These are phyloP conservation scores for Pycnonotus jocosus DNA, from an alignment of 2,113 vertebrate genomes.

Conservation along the genomic window DNA sequence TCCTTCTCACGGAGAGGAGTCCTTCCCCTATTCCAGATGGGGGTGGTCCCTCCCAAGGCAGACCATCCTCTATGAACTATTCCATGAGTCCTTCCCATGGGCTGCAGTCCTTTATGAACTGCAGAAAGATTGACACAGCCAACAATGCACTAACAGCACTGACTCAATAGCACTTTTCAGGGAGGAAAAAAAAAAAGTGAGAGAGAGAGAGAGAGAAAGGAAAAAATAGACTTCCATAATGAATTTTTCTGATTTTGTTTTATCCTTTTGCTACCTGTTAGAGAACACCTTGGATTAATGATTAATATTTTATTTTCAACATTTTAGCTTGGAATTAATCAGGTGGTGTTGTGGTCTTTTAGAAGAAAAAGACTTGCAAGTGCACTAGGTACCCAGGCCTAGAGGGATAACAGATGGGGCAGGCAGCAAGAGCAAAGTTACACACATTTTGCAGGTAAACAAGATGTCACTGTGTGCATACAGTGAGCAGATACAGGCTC, in stretches of 20 bases:
- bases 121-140: not conserved
- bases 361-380: not conserved
- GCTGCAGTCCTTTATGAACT: not conserved
- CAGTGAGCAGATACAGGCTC: fast-evolving
- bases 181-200: no score
- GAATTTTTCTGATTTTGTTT: not conserved
- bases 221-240: not conserved
- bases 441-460: fast-evolving
- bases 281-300: not conserved
- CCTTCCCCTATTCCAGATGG: not conserved
- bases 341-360: not conserved
- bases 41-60: not conserved
- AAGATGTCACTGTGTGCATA: fast-evolving
- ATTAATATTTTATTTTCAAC: not conserved
- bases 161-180: not conserved
- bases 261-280: not conserved
- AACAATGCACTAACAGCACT: not conserved
- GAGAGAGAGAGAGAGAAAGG: not conserved
- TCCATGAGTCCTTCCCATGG: not conserved
- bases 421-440: not conserved
- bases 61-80: not conserved
- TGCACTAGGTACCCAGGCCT: not conserved
- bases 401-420: not conserved
- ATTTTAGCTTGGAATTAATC: not conserved
- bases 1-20: not conserved